Conservation (phyloP, 2,113 vertebrate species). For the Prionailurus bengalensis region DNA sequence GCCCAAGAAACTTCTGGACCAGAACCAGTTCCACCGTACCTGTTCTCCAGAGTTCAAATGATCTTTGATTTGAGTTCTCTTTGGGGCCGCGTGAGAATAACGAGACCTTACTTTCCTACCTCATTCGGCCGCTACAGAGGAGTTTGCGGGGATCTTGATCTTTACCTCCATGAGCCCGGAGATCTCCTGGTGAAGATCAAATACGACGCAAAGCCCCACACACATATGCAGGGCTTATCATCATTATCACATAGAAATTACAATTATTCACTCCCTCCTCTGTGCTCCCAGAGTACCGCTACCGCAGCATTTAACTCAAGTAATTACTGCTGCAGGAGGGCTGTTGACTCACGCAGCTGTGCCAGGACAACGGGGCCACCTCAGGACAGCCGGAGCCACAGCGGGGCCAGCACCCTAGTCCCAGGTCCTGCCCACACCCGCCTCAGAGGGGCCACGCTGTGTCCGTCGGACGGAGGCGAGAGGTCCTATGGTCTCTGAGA, state of each 20-base stretch:
- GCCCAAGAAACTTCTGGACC: neutral
- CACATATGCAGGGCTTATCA: neutral
- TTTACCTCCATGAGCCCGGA: neutral
- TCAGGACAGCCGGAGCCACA: neutral
- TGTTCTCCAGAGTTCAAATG: neutral
- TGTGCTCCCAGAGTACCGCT: neutral
- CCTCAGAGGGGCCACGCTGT: rapidly evolving
- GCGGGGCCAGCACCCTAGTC: neutral
- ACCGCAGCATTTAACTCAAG: neutral
- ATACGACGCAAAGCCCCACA: neutral
- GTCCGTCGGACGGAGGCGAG: neutral
- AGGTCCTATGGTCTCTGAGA: rapidly evolving
- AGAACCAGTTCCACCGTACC: neutral
- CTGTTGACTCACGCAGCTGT: neutral
- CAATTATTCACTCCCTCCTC: neutral
- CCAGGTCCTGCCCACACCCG: neutral
- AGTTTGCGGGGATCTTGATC: neutral
- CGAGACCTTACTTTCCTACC: rapidly evolving
- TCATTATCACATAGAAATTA: neutral
- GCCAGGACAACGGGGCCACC: neutral
- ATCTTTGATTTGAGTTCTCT: neutral
- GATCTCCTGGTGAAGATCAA: neutral
- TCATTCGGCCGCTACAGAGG: rapidly evolving
- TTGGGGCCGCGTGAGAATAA: rapidly evolving
- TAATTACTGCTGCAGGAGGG: neutral